Evolutionary conservation across 2,797 vertebrate genomes (phyloP).

Genomic region (Micromesistius poutassou): DNA sequence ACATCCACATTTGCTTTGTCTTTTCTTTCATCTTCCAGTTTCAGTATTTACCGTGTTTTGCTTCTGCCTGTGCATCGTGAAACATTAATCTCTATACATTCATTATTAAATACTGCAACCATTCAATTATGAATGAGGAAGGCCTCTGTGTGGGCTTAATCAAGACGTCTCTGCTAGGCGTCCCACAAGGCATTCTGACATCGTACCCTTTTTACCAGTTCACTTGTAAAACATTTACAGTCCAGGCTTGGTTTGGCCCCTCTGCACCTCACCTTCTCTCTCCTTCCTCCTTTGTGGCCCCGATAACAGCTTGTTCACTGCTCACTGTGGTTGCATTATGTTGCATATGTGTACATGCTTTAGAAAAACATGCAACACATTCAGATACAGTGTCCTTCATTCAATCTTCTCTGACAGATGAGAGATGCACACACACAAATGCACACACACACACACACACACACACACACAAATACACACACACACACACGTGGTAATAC

Average conservation of each 20-base stretch:
- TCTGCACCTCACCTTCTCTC: background rate
- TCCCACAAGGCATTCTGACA: conserved; percentile 31
- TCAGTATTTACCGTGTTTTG: conserved; percentile 24
- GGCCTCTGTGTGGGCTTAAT: conserved; percentile 67
- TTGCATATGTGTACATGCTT: background rate
- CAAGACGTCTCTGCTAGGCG: conserved; percentile 47
- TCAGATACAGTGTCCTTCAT: background rate
- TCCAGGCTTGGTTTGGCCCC: background rate
- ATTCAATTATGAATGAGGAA: conserved; percentile 74
- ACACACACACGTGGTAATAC: background rate
- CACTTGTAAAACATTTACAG: background rate
- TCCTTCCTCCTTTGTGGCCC: background rate
- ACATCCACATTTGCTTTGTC: background rate
- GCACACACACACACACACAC: conserved; percentile 1
- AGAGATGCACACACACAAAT: background rate
- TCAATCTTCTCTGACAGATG: background rate
- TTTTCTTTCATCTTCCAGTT: background rate
- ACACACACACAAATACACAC: background rate
- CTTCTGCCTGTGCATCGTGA: conserved; percentile 36
- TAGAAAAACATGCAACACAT: background rate
- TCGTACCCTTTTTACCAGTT: background rate
- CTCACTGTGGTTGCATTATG: background rate
- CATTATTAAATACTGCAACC: conserved; percentile 65
- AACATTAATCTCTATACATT: conserved; percentile 60
- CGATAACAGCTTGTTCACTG: background rate